A percentile compares a stretch with the other conserved stretches of the same genome.
phyloP scores from a whole-genome alignment of 1,140 invertebrate genomes.

The Coenobita brevimanus region DNA sequence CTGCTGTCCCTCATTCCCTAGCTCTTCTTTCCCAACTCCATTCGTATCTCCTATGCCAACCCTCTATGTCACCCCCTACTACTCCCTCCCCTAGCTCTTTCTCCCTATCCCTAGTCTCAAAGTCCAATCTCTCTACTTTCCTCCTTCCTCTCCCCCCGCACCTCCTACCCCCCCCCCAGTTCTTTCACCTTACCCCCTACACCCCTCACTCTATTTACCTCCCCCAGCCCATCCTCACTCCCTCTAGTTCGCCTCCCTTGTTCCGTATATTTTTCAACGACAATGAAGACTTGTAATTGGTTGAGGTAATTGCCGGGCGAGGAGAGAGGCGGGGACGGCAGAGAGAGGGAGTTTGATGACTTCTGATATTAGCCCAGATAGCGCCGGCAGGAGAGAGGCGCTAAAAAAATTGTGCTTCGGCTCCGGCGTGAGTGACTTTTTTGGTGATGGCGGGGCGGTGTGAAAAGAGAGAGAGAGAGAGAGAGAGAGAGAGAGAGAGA shows the following conservation, averaged over 20 bases:
- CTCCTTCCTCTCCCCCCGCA: no score
- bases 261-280: slow-evolving; percentile 59
- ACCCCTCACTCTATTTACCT: not conserved
- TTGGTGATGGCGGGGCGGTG: not conserved
- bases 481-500: not conserved
- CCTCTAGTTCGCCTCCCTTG: not conserved
- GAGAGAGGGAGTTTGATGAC: slow-evolving; percentile 63
- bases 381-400: no score
- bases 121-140: no score
- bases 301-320: slow-evolving; percentile 62
- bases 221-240: not conserved
- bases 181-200: no score
- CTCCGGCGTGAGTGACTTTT: slow-evolving; percentile 63
- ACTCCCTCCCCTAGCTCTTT: no score
- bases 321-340: slow-evolving; percentile 56
- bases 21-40: no score
- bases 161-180: not conserved
- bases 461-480: not conserved
- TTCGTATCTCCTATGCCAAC: no score
- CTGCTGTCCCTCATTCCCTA: no score
- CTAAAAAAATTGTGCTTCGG: no score
- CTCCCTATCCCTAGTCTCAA: no score
- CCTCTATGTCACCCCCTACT: no score
- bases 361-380: slow-evolving; percentile 65
- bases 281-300: slow-evolving; percentile 65